Percentiles rank a stretch among this genome's conserved stretches.
These are phyloP conservation scores for Meteorus cinctellus DNA, from an alignment of 2,888 invertebrate genomes.

Conservation along the genomic window DNA sequence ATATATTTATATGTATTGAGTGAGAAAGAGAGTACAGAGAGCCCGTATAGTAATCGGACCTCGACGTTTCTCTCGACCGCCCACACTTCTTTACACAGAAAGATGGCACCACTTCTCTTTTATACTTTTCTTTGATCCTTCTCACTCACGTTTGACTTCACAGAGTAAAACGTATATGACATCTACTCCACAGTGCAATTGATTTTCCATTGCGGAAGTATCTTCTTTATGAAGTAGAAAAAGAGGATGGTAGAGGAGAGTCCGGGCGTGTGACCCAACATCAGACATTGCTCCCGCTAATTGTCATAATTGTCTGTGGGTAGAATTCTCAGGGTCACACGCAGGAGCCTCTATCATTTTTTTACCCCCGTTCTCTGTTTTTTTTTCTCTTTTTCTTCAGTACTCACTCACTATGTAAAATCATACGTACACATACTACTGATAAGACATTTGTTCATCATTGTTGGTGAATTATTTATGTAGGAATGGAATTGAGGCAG, in stretches of 20 bases:
- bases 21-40: slow-evolving; percentile 36
- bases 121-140: neutral
- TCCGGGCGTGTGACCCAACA: slow-evolving; percentile 31
- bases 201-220: slow-evolving; percentile 32
- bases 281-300: slow-evolving; percentile 50
- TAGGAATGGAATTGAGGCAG: too few species aligned
- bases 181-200: neutral
- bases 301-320: slow-evolving; percentile 58
- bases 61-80: slow-evolving; percentile 25
- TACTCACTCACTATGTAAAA: too few species aligned
- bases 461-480: too few species aligned
- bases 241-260: neutral
- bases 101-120: slow-evolving; percentile 6
- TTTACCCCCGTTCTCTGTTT: neutral
- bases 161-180: slow-evolving; percentile 28
- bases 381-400: neutral
- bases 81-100: slow-evolving; percentile 18
- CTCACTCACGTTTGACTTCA: slow-evolving; percentile 48
- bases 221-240: slow-evolving; percentile 12
- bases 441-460: too few species aligned
- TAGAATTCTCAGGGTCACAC: slow-evolving; percentile 41
- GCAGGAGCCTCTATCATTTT: neutral
- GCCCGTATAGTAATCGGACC: slow-evolving; percentile 65
- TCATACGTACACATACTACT: too few species aligned
- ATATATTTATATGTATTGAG: neutral